Evolutionary conservation across 2,888 invertebrate genomes (phyloP).

Genomic region (Dynastes hyllus): DNA sequence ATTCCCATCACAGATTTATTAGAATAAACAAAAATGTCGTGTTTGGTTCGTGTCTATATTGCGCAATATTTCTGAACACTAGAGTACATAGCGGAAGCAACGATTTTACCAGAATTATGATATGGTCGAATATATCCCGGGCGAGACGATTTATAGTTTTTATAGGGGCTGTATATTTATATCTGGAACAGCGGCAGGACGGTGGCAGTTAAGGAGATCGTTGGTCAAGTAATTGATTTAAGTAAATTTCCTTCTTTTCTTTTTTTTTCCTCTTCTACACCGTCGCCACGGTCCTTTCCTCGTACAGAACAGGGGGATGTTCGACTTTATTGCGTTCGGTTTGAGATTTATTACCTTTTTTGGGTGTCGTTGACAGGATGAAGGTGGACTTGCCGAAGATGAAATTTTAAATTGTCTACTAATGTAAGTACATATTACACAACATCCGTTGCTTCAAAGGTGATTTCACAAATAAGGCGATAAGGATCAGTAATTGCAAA

Average conservation of each 20-base stretch:
- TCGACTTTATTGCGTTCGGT: conserved; percentile 2
- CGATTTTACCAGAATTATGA: background rate
- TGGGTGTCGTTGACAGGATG: background rate
- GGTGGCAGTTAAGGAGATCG: conserved; percentile 64
- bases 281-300: background rate
- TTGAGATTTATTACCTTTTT: background rate
- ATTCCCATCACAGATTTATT: no score
- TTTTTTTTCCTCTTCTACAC: background rate
- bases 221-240: conserved; percentile 67
- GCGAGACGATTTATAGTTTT: conserved; percentile 67
- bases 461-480: no score
- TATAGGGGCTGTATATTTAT: conserved; percentile 49
- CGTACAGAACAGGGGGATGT: conserved; percentile 1
- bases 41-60: no score
- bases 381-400: background rate
- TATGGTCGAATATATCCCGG: conserved; percentile 4
- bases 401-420: no score
- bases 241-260: conserved; percentile 56
- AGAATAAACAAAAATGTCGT: no score
- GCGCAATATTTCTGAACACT: background rate
- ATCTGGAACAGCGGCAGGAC: conserved; percentile 53
- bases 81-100: background rate
- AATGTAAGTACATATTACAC: no score
- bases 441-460: no score
- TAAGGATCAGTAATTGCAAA: no score